phyloP scores from a whole-genome alignment of 2,888 invertebrate genomes.

The Meliscaeva auricollis region DNA sequence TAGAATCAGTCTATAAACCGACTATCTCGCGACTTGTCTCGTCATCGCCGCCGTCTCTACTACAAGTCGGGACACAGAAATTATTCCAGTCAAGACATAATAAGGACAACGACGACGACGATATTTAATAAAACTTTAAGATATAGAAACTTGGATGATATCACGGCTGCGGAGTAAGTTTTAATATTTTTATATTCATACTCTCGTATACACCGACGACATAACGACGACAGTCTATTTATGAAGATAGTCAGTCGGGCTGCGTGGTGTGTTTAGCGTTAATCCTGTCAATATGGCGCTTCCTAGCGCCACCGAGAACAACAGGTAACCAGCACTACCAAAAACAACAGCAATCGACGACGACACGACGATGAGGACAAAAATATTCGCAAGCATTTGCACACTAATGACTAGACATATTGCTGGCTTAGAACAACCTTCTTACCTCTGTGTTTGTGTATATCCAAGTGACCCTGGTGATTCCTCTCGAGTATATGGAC shows the following conservation, averaged over 20 bases:
- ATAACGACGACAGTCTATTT: conserved; percentile 10
- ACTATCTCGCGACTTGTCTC: conserved; percentile 61
- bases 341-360: neutral
- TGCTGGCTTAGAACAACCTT: conserved; percentile 19
- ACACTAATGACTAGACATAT: conserved; percentile 49
- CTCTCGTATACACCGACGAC: neutral
- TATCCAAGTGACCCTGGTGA: conserved; percentile 11
- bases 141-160: conserved; percentile 20
- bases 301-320: conserved; percentile 45
- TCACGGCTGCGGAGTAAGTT: neutral
- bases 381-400: conserved; percentile 62
- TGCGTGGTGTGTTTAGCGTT: conserved; percentile 46
- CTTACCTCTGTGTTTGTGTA: conserved; percentile 49
- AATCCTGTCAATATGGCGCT: conserved; percentile 60
- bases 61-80: conserved; percentile 57
- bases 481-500: conserved; percentile 37
- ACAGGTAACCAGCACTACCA: conserved; percentile 36
- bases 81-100: neutral
- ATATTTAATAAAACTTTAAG: conserved; percentile 41
- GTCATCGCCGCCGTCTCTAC: conserved; percentile 34
- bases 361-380: neutral
- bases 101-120: conserved; percentile 21
- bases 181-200: conserved; percentile 16
- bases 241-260: conserved; percentile 45
- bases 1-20: conserved; percentile 21